phyloP scores from a whole-genome alignment of 2,888 invertebrate species.

The Patella caerulea region DNA sequence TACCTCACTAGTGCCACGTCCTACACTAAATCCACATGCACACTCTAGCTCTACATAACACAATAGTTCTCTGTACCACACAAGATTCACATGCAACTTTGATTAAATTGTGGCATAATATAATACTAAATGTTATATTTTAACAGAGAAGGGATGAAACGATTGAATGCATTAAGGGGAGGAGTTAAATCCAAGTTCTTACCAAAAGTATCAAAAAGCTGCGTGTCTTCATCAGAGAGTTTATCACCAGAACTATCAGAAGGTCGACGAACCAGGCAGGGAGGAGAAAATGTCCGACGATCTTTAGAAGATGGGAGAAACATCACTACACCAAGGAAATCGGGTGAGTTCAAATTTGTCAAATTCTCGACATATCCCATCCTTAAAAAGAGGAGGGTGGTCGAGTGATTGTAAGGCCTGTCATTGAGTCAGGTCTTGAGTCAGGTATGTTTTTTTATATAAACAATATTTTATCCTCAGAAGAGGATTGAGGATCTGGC shows the following conservation, averaged over 20 bases:
- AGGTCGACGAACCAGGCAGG: neutral
- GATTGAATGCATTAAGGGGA: neutral
- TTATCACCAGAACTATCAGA: neutral
- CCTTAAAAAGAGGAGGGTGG: conserved; percentile 10
- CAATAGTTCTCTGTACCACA: too few relatives aligned
- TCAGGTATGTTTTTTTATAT: neutral
- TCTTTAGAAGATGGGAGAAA: conserved; percentile 34
- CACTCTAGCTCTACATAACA: too few relatives aligned
- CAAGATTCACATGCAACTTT: too few relatives aligned
- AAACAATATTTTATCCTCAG: too few relatives aligned
- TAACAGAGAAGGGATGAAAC: neutral
- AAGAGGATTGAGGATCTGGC: too few relatives aligned
- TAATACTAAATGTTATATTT: neutral
- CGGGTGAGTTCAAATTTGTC: conserved; percentile 15
- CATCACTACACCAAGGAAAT: conserved; percentile 10
- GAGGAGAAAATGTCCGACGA: conserved; percentile 16
- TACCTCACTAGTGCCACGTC: too few relatives aligned
- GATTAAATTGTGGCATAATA: too few relatives aligned
- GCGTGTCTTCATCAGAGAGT: neutral
- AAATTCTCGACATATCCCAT: neutral
- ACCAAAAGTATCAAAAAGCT: conserved; percentile 1
- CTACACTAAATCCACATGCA: too few relatives aligned
- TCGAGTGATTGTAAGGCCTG: neutral
- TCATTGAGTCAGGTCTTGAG: neutral
- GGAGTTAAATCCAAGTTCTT: neutral